phyloP scores from a whole-genome alignment of 2,797 vertebrate species.

The Lindbergichthys nudifrons region DNA sequence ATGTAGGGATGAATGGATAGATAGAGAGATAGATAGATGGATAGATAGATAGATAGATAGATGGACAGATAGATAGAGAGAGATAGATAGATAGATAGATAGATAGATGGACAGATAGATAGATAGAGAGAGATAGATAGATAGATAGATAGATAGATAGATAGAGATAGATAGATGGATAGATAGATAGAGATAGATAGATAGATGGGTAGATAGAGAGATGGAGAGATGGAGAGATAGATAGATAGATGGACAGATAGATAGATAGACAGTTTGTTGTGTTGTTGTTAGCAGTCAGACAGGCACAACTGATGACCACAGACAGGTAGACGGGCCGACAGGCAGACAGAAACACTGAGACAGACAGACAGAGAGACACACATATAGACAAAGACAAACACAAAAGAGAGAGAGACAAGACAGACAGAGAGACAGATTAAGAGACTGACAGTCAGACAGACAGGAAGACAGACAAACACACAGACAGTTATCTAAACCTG shows the following conservation, averaged over 20 bases:
- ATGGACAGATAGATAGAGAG: too few species aligned
- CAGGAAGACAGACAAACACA: conserved; percentile 36
- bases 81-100: too few species aligned
- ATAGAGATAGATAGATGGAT: not conserved
- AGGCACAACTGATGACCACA: conserved; percentile 30
- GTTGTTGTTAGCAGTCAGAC: conserved; percentile 30
- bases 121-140: too few species aligned
- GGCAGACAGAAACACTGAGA: conserved; percentile 31
- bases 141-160: too few species aligned
- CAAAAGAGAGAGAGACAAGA: conserved; percentile 68
- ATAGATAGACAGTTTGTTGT: not conserved
- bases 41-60: too few species aligned
- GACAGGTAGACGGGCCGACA: conserved; percentile 43
- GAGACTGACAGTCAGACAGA: conserved; percentile 58
- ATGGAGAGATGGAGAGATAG: not conserved
- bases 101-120: too few species aligned
- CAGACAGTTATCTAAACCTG: conserved; percentile 18
- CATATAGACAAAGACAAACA: conserved; percentile 60
- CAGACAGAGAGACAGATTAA: conserved; percentile 71
- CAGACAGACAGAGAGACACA: conserved; percentile 41
- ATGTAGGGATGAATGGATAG: not conserved
- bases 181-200: not conserved
- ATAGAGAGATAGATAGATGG: not conserved
- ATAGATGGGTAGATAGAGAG: not conserved
- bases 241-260: not conserved